Percentiles rank a stretch among this genome's conserved stretches.
Conservation (phyloP, 2,888 invertebrate species). For the Sesamia inferens region DNA sequence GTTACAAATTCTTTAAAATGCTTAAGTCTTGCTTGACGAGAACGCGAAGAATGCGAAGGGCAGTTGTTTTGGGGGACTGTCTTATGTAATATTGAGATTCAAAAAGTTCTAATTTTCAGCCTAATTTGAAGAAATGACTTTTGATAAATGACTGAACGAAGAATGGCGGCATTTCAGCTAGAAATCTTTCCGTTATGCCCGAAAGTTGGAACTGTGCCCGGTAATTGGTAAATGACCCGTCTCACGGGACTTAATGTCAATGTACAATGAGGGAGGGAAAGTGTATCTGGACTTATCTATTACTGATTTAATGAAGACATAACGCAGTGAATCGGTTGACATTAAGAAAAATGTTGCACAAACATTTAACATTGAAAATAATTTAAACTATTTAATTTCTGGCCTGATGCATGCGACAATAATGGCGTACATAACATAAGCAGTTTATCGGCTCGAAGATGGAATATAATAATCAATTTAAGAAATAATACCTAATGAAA, state of each 20-base stretch:
- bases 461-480: too few relatives aligned
- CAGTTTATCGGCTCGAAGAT: too few relatives aligned
- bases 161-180: background rate
- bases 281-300: background rate
- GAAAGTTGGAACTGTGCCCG: constrained; percentile 32
- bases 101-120: too few relatives aligned
- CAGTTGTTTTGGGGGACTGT: too few relatives aligned
- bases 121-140: too few relatives aligned
- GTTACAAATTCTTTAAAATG: background rate
- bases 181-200: background rate
- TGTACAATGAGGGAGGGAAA: background rate
- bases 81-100: too few relatives aligned
- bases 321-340: background rate
- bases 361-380: too few relatives aligned
- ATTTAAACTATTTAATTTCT: too few relatives aligned
- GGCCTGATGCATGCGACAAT: too few relatives aligned
- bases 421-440: too few relatives aligned
- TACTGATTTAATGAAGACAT: background rate
- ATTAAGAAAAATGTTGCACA: constrained; percentile 19
- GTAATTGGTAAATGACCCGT: background rate
- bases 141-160: background rate
- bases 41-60: too few relatives aligned
- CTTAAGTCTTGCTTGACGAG: background rate
- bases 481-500: too few relatives aligned
- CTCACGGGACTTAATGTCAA: background rate